These are phyloP conservation scores for Branchinecta lindahli DNA, from an alignment of 1,140 invertebrate species.

Conservation along the genomic window DNA sequence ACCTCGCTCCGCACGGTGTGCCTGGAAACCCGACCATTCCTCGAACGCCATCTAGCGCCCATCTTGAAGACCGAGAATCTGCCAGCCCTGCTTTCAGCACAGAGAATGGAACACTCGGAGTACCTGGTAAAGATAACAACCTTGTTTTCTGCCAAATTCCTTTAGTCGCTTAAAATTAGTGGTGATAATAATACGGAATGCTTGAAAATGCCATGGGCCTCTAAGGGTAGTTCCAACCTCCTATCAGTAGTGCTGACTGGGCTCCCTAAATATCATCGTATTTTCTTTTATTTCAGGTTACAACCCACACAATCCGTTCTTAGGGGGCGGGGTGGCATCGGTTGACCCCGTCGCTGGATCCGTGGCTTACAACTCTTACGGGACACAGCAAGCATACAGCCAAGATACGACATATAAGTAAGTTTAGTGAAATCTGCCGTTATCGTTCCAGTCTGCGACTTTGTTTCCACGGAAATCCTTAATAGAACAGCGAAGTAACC, in stretches of 20 bases:
- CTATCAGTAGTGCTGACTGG: too few species aligned
- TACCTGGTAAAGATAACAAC: too few species aligned
- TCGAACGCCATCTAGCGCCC: conserved; percentile 64
- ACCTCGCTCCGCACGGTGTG: conserved; percentile 86
- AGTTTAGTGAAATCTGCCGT: not conserved
- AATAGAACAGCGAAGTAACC: too few species aligned
- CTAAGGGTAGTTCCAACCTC: too few species aligned
- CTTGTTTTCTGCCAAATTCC: too few species aligned
- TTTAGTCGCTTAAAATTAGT: too few species aligned
- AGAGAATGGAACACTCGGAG: not conserved
- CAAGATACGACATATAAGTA: not conserved
- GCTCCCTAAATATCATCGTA: too few species aligned
- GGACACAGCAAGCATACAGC: not conserved
- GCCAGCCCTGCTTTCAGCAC: not conserved
- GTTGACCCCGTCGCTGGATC: not conserved
- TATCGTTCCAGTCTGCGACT: too few species aligned
- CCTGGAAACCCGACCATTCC: conserved; percentile 84
- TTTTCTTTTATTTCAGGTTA: not conserved
- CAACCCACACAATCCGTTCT: conserved; percentile 1
- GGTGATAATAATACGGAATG: too few species aligned
- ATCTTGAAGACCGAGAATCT: conserved; percentile 43
- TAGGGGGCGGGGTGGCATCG: not conserved
- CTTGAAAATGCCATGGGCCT: too few species aligned
- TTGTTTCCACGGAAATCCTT: too few species aligned
- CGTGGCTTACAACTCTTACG: not conserved